Evolutionary conservation across 2,113 vertebrate genomes (phyloP).

Genomic region (Aix galericulata): DNA sequence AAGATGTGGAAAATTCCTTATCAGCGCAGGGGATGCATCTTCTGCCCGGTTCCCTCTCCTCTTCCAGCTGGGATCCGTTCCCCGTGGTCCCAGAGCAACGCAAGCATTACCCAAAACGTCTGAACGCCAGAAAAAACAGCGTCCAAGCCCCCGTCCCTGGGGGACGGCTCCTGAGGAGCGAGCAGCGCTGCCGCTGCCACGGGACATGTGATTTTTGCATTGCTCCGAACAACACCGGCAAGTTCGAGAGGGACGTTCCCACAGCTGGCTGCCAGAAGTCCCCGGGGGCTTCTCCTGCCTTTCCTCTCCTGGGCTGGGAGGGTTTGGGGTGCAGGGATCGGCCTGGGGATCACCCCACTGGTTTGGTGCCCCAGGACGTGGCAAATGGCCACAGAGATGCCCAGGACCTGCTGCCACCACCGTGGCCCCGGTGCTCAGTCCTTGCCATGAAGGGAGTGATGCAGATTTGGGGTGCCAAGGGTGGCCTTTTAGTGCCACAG

Average conservation of each 20-base stretch:
- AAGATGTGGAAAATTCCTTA: background rate
- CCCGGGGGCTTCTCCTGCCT: background rate
- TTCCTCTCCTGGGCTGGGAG: background rate
- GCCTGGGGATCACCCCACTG: background rate
- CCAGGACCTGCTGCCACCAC: background rate
- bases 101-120: background rate
- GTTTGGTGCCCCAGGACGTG: background rate
- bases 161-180: background rate
- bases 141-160: background rate
- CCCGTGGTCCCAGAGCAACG: background rate
- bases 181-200: background rate
- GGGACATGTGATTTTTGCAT: background rate
- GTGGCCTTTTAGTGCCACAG: background rate
- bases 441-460: background rate
- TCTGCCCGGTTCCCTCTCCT: background rate
- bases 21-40: background rate
- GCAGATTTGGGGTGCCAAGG: background rate
- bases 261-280: background rate
- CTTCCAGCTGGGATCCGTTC: background rate
- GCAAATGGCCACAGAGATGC: no score
- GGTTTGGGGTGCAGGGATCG: background rate
- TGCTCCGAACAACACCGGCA: background rate
- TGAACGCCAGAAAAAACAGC: fast-evolving
- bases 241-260: background rate
- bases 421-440: fast-evolving